Percentiles rank a stretch among this genome's conserved stretches.
These are phyloP conservation scores for Styela clava DNA, from an alignment of 23 tunicate species.

Conservation along the genomic window DNA sequence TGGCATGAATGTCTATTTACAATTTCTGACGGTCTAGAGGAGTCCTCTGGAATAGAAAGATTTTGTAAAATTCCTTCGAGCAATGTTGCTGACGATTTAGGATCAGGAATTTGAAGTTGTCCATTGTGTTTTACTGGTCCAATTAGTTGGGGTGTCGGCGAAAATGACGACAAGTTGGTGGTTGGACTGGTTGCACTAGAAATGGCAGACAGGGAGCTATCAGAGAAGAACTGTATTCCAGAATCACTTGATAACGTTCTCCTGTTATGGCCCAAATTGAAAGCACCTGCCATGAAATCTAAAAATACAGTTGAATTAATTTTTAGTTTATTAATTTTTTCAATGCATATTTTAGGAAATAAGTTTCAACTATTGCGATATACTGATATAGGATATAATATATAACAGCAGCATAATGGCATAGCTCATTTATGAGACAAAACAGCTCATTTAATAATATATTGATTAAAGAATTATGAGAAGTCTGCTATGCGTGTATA, in stretches of 20 bases:
- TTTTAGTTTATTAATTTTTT: no score
- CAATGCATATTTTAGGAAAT: no score
- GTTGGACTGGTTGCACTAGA: conserved; percentile 3
- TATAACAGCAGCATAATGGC: no score
- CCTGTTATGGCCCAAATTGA: neutral
- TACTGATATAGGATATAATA: no score
- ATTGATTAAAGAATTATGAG: no score
- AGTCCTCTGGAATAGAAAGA: neutral
- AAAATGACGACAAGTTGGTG: neutral
- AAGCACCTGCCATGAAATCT: conserved; percentile 22
- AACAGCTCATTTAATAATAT: no score
- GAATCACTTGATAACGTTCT: conserved; percentile 23
- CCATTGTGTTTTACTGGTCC: neutral
- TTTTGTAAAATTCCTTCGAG: conserved; percentile 24
- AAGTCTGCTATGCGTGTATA: no score
- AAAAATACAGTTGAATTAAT: no score
- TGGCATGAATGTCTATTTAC: conserved; percentile 34
- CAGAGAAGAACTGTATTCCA: neutral
- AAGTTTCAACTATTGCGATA: no score
- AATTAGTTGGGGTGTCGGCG: neutral
- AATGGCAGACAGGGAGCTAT: neutral
- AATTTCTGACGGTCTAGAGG: neutral
- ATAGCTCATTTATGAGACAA: no score
- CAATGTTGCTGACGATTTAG: conserved; percentile 2
- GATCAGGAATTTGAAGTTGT: neutral